These are phyloP conservation scores for Epinephelus moara DNA, from an alignment of 2,113 vertebrate genomes.

Conservation along the genomic window DNA sequence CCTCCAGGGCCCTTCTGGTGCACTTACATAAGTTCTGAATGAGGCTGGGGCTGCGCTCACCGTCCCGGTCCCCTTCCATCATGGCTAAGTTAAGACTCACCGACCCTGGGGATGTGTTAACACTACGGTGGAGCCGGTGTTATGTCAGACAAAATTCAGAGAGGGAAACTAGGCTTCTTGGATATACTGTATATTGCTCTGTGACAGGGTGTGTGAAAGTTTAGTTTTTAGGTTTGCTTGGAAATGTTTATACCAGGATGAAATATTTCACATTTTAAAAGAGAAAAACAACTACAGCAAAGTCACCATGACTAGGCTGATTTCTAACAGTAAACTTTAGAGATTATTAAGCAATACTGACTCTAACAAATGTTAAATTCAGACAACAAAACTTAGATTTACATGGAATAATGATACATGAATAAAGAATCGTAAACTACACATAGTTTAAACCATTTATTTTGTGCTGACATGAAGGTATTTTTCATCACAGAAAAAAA, in stretches of 20 bases:
- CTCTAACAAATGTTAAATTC: neutral
- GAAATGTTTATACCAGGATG: neutral
- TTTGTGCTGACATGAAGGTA: constrained; percentile 47
- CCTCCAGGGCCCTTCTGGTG: constrained; percentile 17
- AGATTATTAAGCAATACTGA: neutral
- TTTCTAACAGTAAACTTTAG: neutral
- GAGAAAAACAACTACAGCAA: neutral
- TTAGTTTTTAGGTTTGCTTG: neutral
- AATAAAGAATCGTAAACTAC: neutral
- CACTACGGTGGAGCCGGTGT: constrained; percentile 18
- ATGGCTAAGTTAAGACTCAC: constrained; percentile 57
- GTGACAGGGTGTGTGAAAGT: constrained; percentile 1
- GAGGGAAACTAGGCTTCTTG: constrained; percentile 54
- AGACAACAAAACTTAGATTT: neutral
- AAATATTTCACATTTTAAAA: constrained; percentile 5
- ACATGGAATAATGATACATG: neutral
- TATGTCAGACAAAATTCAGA: constrained; percentile 52
- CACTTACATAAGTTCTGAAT: constrained; percentile 75
- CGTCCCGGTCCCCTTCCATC: constrained; percentile 51
- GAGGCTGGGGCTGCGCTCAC: constrained; percentile 64
- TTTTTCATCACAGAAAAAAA: constrained; percentile 28
- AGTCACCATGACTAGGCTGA: constrained; percentile 23
- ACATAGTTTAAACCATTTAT: constrained; percentile 58
- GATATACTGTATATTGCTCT: neutral
- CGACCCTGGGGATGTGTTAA: constrained; percentile 32